Base-by-base conservation (phyloP, 2,888 invertebrate genomes). In the Chymomyza fuscimana region DNA sequence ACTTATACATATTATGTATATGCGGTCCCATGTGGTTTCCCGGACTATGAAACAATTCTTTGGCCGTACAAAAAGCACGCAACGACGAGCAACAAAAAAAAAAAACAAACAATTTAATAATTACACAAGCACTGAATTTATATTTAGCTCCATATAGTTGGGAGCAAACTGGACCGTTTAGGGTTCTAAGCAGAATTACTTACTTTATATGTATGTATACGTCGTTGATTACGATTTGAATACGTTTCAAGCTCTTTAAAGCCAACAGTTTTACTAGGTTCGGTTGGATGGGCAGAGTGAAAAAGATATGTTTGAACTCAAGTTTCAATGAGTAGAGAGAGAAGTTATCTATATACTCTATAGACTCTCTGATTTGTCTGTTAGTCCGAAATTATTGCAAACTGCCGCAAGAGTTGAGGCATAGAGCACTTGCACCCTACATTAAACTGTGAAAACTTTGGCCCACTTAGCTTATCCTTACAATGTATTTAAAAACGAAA, bases 101-200 rank as follows among this genome's bases (percentile, higher is more conserved):
- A 22, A n/a, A 29, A 29, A 62, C 60, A 54, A 9, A 70, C 71
- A 65, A 61, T 68, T 54, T 68, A 72, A 74, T 77, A 72, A 76
- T 80, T 81, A 80, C 72, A 81, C 74, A 88, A 87, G 87, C 85
- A 85, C 87, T 88, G 87, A 88, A 86, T 86, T 86, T 86, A 88
- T 84, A 87, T 83, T 77, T 73, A 75, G 25, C 56, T 66, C 69
- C 76, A 64, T 74, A 78, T 86, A 79, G 72, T 81, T 79, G 74
- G 74, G 85, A 81, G 72, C 73, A 77, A 74, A 74, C 65, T 73
- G 79, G 77, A 74, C 86, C 87, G 77, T 77, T 75, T 82, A 87
- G 87, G 87, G 86, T 80, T 79, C 72, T 73, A 76, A 74, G 81
- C 81, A 81, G 73, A 75, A 77, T 77, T 77, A 86, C 81, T 86